Evolutionary conservation across 2,888 invertebrate species (phyloP).

Genomic region (Lepidonotus clava): DNA sequence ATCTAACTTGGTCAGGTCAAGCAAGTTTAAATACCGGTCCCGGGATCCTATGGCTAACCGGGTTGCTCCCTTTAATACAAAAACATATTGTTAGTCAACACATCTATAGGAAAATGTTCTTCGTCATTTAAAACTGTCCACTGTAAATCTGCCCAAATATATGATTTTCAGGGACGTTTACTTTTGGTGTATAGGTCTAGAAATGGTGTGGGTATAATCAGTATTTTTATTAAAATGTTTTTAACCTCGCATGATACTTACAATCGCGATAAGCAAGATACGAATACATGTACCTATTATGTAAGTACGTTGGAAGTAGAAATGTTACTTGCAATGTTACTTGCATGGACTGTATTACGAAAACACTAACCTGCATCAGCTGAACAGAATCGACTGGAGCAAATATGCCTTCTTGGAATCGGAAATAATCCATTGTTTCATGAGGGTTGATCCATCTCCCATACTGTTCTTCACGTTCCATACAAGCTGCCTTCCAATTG

Average conservation of each 20-base stretch:
- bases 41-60: conserved; percentile 75
- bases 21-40: conserved; percentile 73
- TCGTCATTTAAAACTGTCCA: too few species aligned
- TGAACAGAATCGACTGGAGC: conserved; percentile 78
- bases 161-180: too few species aligned
- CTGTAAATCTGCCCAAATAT: too few species aligned
- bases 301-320: neutral
- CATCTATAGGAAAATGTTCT: too few species aligned
- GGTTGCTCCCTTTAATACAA: conserved; percentile 68
- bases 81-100: too few species aligned
- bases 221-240: too few species aligned
- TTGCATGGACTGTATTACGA: neutral
- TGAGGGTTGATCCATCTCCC: conserved; percentile 83
- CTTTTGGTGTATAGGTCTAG: too few species aligned
- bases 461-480: conserved; percentile 84
- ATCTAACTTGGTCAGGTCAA: conserved; percentile 73
- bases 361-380: conserved; percentile 72
- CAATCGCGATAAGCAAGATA: too few species aligned
- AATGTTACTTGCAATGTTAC: neutral
- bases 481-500: conserved; percentile 82
- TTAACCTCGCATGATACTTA: too few species aligned
- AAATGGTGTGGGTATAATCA: too few species aligned
- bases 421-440: conserved; percentile 79
- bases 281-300: too few species aligned
- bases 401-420: conserved; percentile 70